Evolutionary conservation across 1,140 invertebrate genomes (phyloP).

Genomic region (Nomia melanderi): DNA sequence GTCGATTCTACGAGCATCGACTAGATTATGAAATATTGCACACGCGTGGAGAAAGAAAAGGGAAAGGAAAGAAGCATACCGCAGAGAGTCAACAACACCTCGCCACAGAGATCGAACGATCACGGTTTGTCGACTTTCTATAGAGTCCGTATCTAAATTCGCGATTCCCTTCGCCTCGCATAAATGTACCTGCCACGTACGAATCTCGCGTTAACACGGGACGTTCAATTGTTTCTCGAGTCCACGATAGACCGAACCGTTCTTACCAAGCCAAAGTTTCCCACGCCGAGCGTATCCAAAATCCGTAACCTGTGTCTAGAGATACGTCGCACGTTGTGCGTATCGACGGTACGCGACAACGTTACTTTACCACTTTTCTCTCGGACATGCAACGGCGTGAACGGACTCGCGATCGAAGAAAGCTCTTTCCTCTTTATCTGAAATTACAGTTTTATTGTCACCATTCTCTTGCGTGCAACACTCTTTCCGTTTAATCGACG

Average conservation of each 20-base stretch:
- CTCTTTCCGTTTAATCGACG: no score
- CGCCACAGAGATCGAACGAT: slow-evolving; percentile 88
- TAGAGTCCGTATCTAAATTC: slow-evolving; percentile 83
- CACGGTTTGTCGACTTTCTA: slow-evolving; percentile 85
- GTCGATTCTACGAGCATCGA: slow-evolving; percentile 84
- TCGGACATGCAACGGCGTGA: slow-evolving; percentile 86
- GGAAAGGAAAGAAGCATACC: slow-evolving; percentile 75
- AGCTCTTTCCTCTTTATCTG: slow-evolving; percentile 85
- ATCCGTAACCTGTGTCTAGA: slow-evolving; percentile 91
- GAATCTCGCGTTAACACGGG: not conserved
- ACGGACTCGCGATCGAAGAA: slow-evolving; percentile 80
- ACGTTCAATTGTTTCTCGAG: no score
- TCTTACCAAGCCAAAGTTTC: slow-evolving; percentile 93
- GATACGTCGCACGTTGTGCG: slow-evolving; percentile 79
- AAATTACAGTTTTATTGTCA: slow-evolving; percentile 38
- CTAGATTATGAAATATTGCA: no score
- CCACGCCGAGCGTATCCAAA: slow-evolving; percentile 92
- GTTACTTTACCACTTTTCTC: slow-evolving; percentile 77
- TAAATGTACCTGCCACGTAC: slow-evolving; percentile 83
- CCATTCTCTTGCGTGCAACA: not conserved
- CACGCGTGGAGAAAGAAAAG: no score
- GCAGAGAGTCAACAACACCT: slow-evolving; percentile 85
- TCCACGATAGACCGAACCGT: not conserved
- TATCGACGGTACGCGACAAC: slow-evolving; percentile 76
- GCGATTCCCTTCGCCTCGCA: slow-evolving; percentile 87